phyloP scores from a whole-genome alignment of 2,888 invertebrate genomes.

The Ceramica pisi region DNA sequence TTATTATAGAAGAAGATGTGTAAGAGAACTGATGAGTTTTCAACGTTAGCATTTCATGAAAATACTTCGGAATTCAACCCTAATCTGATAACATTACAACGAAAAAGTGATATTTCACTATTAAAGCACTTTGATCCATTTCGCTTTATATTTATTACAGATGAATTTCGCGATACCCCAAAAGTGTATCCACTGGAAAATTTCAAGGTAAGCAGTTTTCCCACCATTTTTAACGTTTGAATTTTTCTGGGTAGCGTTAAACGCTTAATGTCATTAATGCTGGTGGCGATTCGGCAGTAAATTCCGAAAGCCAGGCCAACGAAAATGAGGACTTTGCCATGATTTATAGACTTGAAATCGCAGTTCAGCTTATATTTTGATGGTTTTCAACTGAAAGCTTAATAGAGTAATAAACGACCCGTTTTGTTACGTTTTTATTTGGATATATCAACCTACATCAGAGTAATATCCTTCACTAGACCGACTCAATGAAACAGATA shows the following conservation, averaged over 20 bases:
- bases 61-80: no score
- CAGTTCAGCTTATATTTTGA: conserved; percentile 23
- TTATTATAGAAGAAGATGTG: no score
- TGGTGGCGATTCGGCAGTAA: conserved; percentile 47
- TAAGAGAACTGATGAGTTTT: no score
- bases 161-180: conserved; percentile 20
- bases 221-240: conserved; percentile 35
- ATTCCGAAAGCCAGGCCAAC: conserved; percentile 45
- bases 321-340: conserved; percentile 42
- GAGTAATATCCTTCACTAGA: background rate
- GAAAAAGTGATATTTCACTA: background rate
- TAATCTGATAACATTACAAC: no score
- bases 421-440: background rate
- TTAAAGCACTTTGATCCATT: conserved; percentile 8
- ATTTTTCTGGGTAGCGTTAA: conserved; percentile 41
- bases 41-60: no score
- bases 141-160: conserved; percentile 2
- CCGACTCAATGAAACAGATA: background rate
- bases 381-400: conserved; percentile 10
- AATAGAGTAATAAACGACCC: conserved; percentile 7
- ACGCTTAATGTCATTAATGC: conserved; percentile 50
- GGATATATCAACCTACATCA: background rate
- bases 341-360: conserved; percentile 43
- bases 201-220: conserved; percentile 31
- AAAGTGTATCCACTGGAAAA: conserved; percentile 40